phyloP scores from a whole-genome alignment of 2,888 invertebrate species.

The Apamea anceps region DNA sequence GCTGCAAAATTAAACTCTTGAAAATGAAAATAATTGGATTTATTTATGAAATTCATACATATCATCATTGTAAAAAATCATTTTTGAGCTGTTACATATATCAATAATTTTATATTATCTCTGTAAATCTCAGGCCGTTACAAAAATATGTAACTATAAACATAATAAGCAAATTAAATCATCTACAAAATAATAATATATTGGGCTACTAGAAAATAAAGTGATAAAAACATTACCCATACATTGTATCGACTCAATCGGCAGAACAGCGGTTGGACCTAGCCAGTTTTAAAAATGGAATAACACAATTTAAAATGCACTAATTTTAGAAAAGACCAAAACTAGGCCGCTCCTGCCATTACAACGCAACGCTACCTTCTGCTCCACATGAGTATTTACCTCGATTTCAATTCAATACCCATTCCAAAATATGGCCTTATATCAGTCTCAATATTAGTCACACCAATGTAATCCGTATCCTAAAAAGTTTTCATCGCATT shows the following conservation, averaged over 20 bases:
- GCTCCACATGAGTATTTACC: conserved; percentile 32
- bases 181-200: conserved; percentile 16
- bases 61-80: conserved; percentile 13
- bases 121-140: conserved; percentile 52
- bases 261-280: neutral
- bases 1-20: conserved; percentile 25
- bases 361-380: conserved; percentile 2
- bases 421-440: conserved; percentile 48
- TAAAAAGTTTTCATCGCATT: conserved; percentile 17
- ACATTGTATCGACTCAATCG: conserved; percentile 12
- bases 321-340: conserved; percentile 6
- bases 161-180: conserved; percentile 12
- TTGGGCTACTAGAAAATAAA: conserved; percentile 6
- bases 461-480: conserved; percentile 31
- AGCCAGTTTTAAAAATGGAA: conserved; percentile 1
- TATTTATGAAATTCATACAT: conserved; percentile 56
- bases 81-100: conserved; percentile 23
- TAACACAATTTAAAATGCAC: conserved; percentile 11
- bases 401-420: conserved; percentile 36
- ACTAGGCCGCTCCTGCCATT: conserved; percentile 10
- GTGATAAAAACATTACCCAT: conserved; percentile 33
- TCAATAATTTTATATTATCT: conserved; percentile 17
- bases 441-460: conserved; percentile 62
- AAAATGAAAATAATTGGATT: conserved; percentile 43
- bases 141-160: conserved; percentile 34